A percentile compares a stretch with the other conserved stretches of the same genome.
These are phyloP conservation scores for Eulimnadia texana DNA, from an alignment of 1,140 invertebrate species.

Conservation along the genomic window DNA sequence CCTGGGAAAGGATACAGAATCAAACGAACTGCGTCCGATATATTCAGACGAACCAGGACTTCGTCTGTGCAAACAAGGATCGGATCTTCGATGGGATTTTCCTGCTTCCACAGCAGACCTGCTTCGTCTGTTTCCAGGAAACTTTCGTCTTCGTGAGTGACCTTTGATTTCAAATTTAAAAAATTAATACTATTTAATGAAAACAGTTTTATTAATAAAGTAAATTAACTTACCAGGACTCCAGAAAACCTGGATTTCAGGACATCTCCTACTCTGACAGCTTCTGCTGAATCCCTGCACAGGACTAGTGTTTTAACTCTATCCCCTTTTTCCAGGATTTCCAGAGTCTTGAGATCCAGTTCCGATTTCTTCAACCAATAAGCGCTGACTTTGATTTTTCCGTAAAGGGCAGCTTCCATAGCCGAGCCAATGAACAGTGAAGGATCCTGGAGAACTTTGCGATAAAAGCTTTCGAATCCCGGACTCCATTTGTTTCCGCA, in stretches of 20 bases:
- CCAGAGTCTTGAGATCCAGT: not conserved
- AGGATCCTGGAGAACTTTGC: not conserved
- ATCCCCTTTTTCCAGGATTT: not conserved
- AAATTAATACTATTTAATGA: not conserved
- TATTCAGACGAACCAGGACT: not conserved
- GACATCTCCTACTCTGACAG: not conserved
- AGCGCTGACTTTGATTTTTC: not conserved
- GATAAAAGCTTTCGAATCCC: not conserved
- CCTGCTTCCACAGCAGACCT: not conserved
- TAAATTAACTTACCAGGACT: not conserved
- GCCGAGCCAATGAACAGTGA: not conserved
- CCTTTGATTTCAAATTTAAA: not conserved
- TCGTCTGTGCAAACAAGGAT: slow-evolving; percentile 6
- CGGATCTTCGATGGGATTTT: not conserved
- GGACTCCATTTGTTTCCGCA: not conserved
- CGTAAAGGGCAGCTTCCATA: slow-evolving; percentile 10
- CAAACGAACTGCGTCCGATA: not conserved
- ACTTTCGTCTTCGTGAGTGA: not conserved
- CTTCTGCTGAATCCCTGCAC: not conserved
- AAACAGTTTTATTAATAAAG: not conserved
- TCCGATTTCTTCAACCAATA: not conserved
- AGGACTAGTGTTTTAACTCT: not conserved
- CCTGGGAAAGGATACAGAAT: slow-evolving; percentile 1
- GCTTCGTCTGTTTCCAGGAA: not conserved
- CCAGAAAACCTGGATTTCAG: not conserved